These are phyloP conservation scores for Chascanopsetta lugubris DNA, from an alignment of 2,113 vertebrate species.

Conservation along the genomic window DNA sequence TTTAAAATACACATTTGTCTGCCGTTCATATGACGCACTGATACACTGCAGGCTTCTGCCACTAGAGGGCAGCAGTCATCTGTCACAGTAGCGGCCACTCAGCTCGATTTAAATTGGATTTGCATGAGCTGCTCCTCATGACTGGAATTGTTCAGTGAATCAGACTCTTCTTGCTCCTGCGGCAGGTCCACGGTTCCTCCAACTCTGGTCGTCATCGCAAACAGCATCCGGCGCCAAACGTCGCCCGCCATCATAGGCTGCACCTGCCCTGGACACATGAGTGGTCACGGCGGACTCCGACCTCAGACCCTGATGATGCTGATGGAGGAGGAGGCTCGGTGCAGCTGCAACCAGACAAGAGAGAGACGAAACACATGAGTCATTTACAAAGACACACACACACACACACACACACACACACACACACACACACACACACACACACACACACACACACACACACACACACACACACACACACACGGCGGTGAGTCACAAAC, in stretches of 20 bases:
- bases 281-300: neutral
- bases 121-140: neutral
- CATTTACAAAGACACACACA: constrained; percentile 10
- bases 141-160: constrained; percentile 36
- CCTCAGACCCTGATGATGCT: constrained; percentile 81
- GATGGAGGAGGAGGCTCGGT: constrained; percentile 79
- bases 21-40: neutral
- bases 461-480: constrained; percentile 1
- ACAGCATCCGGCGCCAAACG: neutral
- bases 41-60: constrained; percentile 8
- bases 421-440: constrained; percentile 3
- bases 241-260: neutral
- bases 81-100: neutral
- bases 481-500: constrained; percentile 10
- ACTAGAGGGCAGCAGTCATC: constrained; percentile 37
- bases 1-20: neutral
- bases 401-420: constrained; percentile 4
- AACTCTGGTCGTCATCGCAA: neutral
- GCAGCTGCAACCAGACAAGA: constrained; percentile 61
- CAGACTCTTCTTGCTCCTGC: neutral
- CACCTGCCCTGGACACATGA: neutral
- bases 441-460: constrained; percentile 2
- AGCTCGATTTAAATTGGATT: neutral
- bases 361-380: constrained; percentile 3
- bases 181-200: constrained; percentile 1